Conservation (phyloP, 2,113 vertebrate species). For the Stigmatopora nigra region DNA sequence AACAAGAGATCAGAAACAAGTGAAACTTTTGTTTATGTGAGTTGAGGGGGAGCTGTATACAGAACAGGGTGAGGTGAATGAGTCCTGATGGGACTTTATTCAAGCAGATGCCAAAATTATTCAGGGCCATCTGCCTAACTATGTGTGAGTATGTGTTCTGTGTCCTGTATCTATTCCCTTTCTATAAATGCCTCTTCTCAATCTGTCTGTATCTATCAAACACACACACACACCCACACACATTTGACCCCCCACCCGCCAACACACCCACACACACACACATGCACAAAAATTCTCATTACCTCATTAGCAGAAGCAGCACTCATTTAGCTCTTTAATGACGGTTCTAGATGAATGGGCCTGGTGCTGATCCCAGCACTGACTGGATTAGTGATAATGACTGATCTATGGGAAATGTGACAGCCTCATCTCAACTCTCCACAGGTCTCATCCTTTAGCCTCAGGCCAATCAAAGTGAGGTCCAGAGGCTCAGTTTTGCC, state of each 20-base stretch:
- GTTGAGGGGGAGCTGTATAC: slow-evolving; percentile 55
- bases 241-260: neutral
- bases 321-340: slow-evolving; percentile 70
- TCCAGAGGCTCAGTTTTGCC: slow-evolving; percentile 42
- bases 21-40: slow-evolving; percentile 62
- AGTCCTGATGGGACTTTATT: slow-evolving; percentile 40
- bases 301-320: slow-evolving; percentile 67
- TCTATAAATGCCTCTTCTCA: slow-evolving; percentile 8
- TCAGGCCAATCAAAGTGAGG: slow-evolving; percentile 45
- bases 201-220: slow-evolving; percentile 6
- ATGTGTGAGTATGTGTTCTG: neutral
- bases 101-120: slow-evolving; percentile 23
- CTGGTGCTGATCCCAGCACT: slow-evolving; percentile 64
- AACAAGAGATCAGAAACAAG: slow-evolving; percentile 59
- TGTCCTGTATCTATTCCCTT: neutral
- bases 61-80: slow-evolving; percentile 33
- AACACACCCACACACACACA: slow-evolving; percentile 21
- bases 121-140: slow-evolving; percentile 11
- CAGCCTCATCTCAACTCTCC: slow-evolving; percentile 71
- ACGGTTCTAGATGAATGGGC: slow-evolving; percentile 67
- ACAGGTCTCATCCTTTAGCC: slow-evolving; percentile 66
- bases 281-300: slow-evolving; percentile 59
- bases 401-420: slow-evolving; percentile 68
- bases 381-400: slow-evolving; percentile 72
- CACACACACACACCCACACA: slow-evolving; percentile 13